Base-by-base conservation (phyloP, 2,797 vertebrate species). In the Centropyge bicolor region DNA sequence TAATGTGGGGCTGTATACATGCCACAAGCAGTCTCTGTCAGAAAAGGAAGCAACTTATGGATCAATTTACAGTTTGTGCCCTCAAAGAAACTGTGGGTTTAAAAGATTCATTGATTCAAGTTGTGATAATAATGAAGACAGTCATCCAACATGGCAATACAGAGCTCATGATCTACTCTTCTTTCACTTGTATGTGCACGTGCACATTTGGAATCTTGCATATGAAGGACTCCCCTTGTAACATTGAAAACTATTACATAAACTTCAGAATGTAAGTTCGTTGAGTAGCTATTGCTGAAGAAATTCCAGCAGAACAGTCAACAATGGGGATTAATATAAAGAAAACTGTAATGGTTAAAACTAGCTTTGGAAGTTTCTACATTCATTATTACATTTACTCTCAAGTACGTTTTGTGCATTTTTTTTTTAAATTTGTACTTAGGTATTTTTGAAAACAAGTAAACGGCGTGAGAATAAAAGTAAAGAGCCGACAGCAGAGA, bases 1-100 rank as follows among this genome's bases (percentile, higher is more conserved):
- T 20, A 27, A 27, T 62, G 35, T 17, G 17, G 49, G 68, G 51
- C 22, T 48, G 22, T 31, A 82, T 63, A 52, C 48, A 22, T 36
- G 56, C n/a, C 46, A 22, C 35, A 51, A 48, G 16, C 45, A 41
- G 40, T 63, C 51, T 49, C 22, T 27, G 11, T 38, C 8, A 3
- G 12, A 20, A 22, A 40, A 3, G 56, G 14, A 5, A 40, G 22
- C 40, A 4, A 70, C 35, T 49, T 40, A 41, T 57, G 46, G 24
- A 62, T 43, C 11, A 0, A 3, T 73, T 43, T 12, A 36, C 19
- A 35, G 27, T 36, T 38, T 46, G 60, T 27, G 27, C 2, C 10
- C 24, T 52, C 10, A 38, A 70, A 48, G 14, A 60, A 49, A 24
- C 67, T 40, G 49, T 27, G 31, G 24, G 22, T 40, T 45, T 27